Evolutionary conservation across 1,140 invertebrate species (phyloP), one percentile per base, ranked within the genome.

Genomic region (Aphis gossypii): DNA sequence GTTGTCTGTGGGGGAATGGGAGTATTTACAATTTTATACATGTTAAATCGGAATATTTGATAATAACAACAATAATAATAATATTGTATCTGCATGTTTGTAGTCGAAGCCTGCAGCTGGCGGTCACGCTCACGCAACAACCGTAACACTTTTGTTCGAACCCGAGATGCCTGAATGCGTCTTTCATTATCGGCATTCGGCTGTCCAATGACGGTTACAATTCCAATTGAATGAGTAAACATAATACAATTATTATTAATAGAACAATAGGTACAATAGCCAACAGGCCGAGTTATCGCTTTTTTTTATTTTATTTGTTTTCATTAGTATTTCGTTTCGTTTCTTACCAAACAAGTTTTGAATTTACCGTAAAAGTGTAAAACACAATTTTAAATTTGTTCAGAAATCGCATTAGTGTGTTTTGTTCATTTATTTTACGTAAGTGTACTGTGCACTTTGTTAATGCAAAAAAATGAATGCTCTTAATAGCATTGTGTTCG

Each of bases 141-240:
- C 51, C 23, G 30, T 51, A 89, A 89, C 51, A 89, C 88, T 89
- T 86, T 89, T 89, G 88, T 89, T 89, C 86, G n/a, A 51, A 88
- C 11, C 18, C 88, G 2, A 23, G 25, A 38, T 89, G 87, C 48
- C 87, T n/a, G 9, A 54, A 90, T 60, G 44, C 56, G 3, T 60
- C 56, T 44, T 54, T 48, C 82, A 86, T 93, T 93, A 93, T 93
- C 92, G 92, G 60, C 14, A 30, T n/a, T 76, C 14, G 60, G 60
- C 30, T 84, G 82, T 44, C 92, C 92, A 93, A 93, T 93, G 92
- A 93, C 92, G 92, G 92, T 93, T 93, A 93, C 48, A 93, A 86
- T 93, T 93, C 92, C 92, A 93, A 93, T 93, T 84, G 92, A 84
- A 93, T 93, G 92, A 56, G 48, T 86, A 93, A 86, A 86, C 48